Evolutionary conservation across 1,140 invertebrate species (phyloP).

Genomic region (Aphaenogaster ashmeadi): DNA sequence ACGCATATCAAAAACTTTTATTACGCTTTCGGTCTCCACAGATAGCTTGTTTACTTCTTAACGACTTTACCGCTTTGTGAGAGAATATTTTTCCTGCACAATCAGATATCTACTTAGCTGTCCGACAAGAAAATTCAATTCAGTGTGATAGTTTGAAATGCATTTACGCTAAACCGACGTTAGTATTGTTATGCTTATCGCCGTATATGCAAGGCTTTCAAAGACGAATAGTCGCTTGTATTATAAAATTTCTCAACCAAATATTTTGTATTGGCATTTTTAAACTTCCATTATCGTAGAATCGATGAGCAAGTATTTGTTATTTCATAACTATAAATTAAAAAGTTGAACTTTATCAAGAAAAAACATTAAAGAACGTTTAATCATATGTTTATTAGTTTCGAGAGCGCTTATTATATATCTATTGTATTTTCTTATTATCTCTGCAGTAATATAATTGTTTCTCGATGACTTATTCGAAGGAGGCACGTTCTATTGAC

Average conservation of each 20-base stretch:
- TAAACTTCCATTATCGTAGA: neutral
- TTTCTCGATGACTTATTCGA: neutral
- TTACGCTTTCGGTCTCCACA: neutral
- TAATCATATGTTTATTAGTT: neutral
- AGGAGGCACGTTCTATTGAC: slow-evolving; percentile 53
- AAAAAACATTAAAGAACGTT: neutral
- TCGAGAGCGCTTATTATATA: neutral
- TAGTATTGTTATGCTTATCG: neutral
- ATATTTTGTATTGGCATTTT: neutral
- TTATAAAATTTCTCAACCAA: neutral
- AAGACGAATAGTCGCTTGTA: neutral
- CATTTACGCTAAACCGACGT: slow-evolving; percentile 8
- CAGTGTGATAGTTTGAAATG: slow-evolving; percentile 29
- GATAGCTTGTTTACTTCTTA: slow-evolving; percentile 29
- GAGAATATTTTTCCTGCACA: slow-evolving; percentile 7
- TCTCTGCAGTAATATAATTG: neutral
- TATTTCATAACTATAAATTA: neutral
- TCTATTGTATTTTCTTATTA: neutral
- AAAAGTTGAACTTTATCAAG: neutral
- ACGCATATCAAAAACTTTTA: slow-evolving; percentile 36
- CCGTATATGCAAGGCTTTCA: neutral
- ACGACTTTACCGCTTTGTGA: slow-evolving; percentile 26
- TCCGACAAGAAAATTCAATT: slow-evolving; percentile 26
- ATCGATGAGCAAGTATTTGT: neutral
- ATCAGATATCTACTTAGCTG: slow-evolving; percentile 16